Percentiles rank a stretch among this genome's conserved stretches.
Conservation (phyloP, 2,888 invertebrate species). For the Phalangium opilio region DNA sequence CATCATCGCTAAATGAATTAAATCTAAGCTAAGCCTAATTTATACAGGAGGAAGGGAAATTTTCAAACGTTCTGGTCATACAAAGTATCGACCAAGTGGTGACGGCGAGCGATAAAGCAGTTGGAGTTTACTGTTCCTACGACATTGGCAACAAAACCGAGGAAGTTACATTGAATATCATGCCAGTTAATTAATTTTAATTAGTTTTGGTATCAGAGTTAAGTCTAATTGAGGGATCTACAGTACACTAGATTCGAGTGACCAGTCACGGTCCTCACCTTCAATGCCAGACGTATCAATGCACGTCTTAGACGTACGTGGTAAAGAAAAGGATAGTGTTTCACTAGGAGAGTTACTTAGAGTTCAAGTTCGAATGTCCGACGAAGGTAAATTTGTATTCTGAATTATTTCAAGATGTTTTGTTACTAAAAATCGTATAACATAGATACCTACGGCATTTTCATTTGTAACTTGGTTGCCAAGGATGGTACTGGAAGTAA, state of each 20-base stretch:
- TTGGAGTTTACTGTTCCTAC: conserved; percentile 21
- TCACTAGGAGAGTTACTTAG: conserved; percentile 21
- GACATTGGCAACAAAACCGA: conserved; percentile 21
- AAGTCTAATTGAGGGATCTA: too few species aligned
- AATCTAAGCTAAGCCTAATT: too few species aligned
- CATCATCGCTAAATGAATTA: too few species aligned
- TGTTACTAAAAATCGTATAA: neutral
- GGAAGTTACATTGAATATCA: conserved; percentile 18
- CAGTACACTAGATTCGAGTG: too few species aligned
- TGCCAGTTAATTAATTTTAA: conserved; percentile 17
- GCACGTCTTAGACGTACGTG: conserved; percentile 19
- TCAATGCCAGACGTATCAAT: too few species aligned
- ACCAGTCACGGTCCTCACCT: too few species aligned
- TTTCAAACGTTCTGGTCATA: conserved; percentile 21
- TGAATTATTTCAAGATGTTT: neutral
- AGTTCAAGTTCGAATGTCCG: conserved; percentile 22
- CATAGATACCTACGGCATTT: conserved; percentile 61
- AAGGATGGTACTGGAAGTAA: conserved; percentile 52
- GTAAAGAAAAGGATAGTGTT: conserved; percentile 20
- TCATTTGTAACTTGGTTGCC: conserved; percentile 81
- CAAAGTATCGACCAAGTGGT: conserved; percentile 22
- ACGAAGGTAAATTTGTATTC: conserved; percentile 19
- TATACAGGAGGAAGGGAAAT: conserved; percentile 21
- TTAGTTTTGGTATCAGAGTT: neutral
- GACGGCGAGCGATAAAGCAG: conserved; percentile 21